These are phyloP conservation scores for Eunapius fragilis DNA, from an alignment of 37 sponge, comb jelly and placozoan genomes.

Conservation along the genomic window DNA sequence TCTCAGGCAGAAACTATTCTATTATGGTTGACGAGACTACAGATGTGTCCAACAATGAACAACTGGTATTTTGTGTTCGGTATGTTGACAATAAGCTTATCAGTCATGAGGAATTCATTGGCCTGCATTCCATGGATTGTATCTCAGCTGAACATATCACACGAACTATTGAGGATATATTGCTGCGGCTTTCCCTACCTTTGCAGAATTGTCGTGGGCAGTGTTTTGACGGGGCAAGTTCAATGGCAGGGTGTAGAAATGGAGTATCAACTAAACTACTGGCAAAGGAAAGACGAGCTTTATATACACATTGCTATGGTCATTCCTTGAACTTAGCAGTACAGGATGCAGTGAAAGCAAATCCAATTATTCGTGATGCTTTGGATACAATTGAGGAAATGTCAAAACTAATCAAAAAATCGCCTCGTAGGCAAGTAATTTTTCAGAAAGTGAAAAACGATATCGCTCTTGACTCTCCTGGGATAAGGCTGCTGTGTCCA, in stretches of 20 bases:
- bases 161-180: constrained; percentile 33
- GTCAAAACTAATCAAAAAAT: constrained; percentile 60
- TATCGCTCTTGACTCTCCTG: constrained; percentile 37
- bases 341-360: constrained; percentile 47
- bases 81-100: constrained; percentile 48
- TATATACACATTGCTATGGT: constrained; percentile 63
- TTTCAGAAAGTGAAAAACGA: constrained; percentile 54
- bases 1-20: constrained; percentile 33
- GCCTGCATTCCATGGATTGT: constrained; percentile 17
- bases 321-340: constrained; percentile 54
- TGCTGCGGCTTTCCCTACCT: constrained; percentile 29
- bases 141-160: constrained; percentile 18
- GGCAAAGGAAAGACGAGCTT: constrained; percentile 23
- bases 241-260: constrained; percentile 37
- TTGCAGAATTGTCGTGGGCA: constrained; percentile 54
- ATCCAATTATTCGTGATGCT: constrained; percentile 31
- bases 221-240: constrained; percentile 49
- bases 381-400: constrained; percentile 63
- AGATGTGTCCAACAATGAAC: constrained; percentile 44
- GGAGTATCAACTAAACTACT: constrained; percentile 39
- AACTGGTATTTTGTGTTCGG: constrained; percentile 44
- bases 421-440: constrained; percentile 50
- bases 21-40: constrained; percentile 55
- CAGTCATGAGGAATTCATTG: constrained; percentile 45
- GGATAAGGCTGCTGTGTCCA: constrained; percentile 55